Evolutionary conservation across 1,140 invertebrate species (phyloP).

Genomic region (Lordiphosa clarofinis): DNA sequence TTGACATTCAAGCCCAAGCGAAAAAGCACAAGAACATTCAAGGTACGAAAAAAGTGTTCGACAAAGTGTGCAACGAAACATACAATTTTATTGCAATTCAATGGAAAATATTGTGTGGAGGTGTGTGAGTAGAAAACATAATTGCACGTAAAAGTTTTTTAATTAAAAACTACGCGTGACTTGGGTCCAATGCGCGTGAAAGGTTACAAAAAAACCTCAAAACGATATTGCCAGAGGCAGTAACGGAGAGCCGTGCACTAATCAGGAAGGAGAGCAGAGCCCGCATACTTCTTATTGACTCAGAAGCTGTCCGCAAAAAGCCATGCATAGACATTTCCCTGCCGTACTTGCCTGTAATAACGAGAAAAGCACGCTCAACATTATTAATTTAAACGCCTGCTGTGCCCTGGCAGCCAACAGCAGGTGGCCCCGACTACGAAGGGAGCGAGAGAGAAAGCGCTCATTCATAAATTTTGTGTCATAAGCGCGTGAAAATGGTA

Average conservation of each 20-base stretch:
- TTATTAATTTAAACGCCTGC: slow-evolving; percentile 75
- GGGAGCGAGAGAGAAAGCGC: slow-evolving; percentile 4
- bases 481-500: slow-evolving; percentile 69
- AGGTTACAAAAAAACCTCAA: slow-evolving; percentile 29
- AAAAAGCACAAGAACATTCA: slow-evolving; percentile 31
- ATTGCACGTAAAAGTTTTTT: slow-evolving; percentile 73
- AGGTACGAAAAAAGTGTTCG: slow-evolving; percentile 6
- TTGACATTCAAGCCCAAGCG: slow-evolving; percentile 55
- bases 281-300: not conserved
- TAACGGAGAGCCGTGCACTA: slow-evolving; percentile 17
- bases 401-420: slow-evolving; percentile 49
- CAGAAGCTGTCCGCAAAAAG: slow-evolving; percentile 4
- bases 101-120: slow-evolving; percentile 28
- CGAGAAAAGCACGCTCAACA: slow-evolving; percentile 37
- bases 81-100: slow-evolving; percentile 43
- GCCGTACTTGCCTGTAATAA: slow-evolving; percentile 18
- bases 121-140: slow-evolving; percentile 40
- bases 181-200: slow-evolving; percentile 64
- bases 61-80: slow-evolving; percentile 11
- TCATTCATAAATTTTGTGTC: slow-evolving; percentile 74
- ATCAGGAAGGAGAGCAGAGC: slow-evolving; percentile 37
- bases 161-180: slow-evolving; percentile 72
- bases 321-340: slow-evolving; percentile 37
- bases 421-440: slow-evolving; percentile 43
- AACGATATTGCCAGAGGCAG: slow-evolving; percentile 10